Conservation (phyloP, 2,797 vertebrate genomes). For the Cirrhinus molitorella region DNA sequence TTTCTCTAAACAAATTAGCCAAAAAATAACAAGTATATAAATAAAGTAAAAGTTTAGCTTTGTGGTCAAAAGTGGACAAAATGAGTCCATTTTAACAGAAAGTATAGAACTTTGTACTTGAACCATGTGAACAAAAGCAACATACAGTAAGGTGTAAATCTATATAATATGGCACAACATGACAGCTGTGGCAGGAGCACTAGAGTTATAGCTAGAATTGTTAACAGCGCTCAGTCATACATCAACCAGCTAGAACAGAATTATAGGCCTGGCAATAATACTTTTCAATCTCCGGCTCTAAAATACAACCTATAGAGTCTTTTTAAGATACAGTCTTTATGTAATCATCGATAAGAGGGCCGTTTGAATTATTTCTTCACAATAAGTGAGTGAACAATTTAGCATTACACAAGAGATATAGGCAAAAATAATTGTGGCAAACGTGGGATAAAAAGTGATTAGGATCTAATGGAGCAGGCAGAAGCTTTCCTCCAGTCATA, state of each 20-base stretch:
- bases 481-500: slow-evolving; percentile 20
- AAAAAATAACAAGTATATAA: background rate
- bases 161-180: slow-evolving; percentile 43
- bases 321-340: background rate
- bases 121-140: slow-evolving; percentile 46
- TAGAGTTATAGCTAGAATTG: slow-evolving; percentile 49
- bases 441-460: slow-evolving; percentile 17
- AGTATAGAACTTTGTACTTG: background rate
- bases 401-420: slow-evolving; percentile 5
- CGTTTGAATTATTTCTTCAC: background rate
- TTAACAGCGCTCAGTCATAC: slow-evolving; percentile 34
- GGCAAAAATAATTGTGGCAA: background rate
- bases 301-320: slow-evolving; percentile 20
- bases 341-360: background rate
- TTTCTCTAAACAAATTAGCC: background rate
- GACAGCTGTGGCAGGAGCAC: slow-evolving; percentile 36
- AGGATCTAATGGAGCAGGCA: background rate
- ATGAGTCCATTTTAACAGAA: background rate
- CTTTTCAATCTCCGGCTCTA: slow-evolving; percentile 28
- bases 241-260: slow-evolving; percentile 41
- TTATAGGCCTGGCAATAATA: slow-evolving; percentile 46
- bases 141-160: slow-evolving; percentile 42
- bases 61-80: background rate
- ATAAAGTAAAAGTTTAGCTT: background rate
- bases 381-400: background rate